phyloP scores from a whole-genome alignment of 2,888 invertebrate genomes.

The Agrochola lychnidis region DNA sequence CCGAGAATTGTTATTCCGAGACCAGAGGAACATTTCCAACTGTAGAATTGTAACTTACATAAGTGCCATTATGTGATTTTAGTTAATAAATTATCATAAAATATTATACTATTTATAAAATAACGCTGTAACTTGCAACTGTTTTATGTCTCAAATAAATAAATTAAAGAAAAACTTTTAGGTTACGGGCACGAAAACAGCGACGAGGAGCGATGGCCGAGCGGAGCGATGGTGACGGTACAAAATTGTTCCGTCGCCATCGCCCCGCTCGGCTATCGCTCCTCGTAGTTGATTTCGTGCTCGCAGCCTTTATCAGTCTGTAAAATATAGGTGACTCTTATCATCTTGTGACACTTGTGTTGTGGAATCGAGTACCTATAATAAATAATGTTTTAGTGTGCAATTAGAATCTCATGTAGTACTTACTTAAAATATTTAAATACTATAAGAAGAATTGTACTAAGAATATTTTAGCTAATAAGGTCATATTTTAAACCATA shows the following conservation, averaged over 20 bases:
- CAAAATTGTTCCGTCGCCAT: too few species aligned
- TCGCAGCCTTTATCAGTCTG: background rate
- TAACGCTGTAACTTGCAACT: background rate
- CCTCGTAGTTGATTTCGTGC: too few species aligned
- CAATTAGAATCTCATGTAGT: background rate
- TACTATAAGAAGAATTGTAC: too few species aligned
- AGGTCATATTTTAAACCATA: background rate
- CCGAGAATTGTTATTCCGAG: slow-evolving; percentile 48
- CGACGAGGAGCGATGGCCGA: too few species aligned
- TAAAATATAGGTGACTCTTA: background rate
- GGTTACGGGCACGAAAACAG: too few species aligned
- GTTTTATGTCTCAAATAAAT: background rate
- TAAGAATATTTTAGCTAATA: background rate
- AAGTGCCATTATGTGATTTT: background rate
- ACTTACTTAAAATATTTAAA: background rate
- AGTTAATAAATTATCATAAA: background rate
- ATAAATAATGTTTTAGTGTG: background rate
- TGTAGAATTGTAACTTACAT: slow-evolving; percentile 13
- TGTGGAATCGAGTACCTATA: background rate
- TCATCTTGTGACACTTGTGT: background rate
- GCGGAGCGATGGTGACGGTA: too few species aligned
- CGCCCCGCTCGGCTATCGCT: too few species aligned
- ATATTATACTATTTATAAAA: background rate
- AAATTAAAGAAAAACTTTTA: background rate
- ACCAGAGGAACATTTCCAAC: slow-evolving; percentile 22